Evolutionary conservation across 1,140 invertebrate genomes (phyloP).

Genomic region (Brachionus calyciflorus): DNA sequence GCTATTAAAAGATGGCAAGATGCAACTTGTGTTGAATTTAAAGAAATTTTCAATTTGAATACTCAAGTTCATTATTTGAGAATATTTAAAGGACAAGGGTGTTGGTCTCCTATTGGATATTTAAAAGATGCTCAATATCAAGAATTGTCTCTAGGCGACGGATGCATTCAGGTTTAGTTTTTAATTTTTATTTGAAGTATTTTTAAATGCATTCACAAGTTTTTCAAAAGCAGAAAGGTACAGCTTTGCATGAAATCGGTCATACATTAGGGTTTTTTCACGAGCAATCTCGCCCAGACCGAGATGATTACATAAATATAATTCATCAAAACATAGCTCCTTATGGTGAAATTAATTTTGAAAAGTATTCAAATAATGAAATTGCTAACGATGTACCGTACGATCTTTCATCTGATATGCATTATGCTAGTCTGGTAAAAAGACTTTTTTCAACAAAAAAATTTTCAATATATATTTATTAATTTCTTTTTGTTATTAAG

Average conservation of each 20-base stretch:
- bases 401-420: slow-evolving; percentile 63
- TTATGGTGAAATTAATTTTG: slow-evolving; percentile 60
- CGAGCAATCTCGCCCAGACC: slow-evolving; percentile 68
- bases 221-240: too few relatives aligned
- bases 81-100: not conserved
- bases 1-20: slow-evolving; percentile 36
- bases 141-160: slow-evolving; percentile 12
- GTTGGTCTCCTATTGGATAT: slow-evolving; percentile 29
- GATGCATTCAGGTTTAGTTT: slow-evolving; percentile 14
- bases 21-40: slow-evolving; percentile 32
- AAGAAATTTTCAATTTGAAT: not conserved
- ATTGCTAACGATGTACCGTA: slow-evolving; percentile 61
- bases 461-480: not conserved
- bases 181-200: too few relatives aligned
- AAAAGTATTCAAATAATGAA: slow-evolving; percentile 56
- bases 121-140: not conserved
- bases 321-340: slow-evolving; percentile 67
- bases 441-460: not conserved
- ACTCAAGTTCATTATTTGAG: not conserved
- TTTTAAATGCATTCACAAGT: too few relatives aligned
- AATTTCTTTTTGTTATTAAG: slow-evolving; percentile 17
- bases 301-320: slow-evolving; percentile 68
- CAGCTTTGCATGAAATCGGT: slow-evolving; percentile 61
- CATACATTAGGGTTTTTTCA: slow-evolving; percentile 63
- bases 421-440: slow-evolving; percentile 52